phyloP scores from a whole-genome alignment of 2,888 invertebrate genomes.

The Tanaodytes sp. region DNA sequence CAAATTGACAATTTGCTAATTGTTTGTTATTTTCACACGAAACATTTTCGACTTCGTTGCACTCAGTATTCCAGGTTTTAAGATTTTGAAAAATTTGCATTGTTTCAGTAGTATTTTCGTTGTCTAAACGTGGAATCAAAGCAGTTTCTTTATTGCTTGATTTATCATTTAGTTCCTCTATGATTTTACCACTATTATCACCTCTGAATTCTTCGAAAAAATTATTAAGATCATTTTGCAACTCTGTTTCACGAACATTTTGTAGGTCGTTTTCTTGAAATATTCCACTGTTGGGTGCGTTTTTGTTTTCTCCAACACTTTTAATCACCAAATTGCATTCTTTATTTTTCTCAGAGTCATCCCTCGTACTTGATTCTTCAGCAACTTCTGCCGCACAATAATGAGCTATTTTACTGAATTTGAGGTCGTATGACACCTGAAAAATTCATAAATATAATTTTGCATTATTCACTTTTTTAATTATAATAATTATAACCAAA shows the following conservation, averaged over 20 bases:
- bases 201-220: slow-evolving; percentile 39
- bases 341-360: slow-evolving; percentile 1
- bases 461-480: too few relatives aligned
- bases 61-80: slow-evolving; percentile 49
- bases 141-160: slow-evolving; percentile 1
- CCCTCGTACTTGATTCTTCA: slow-evolving; percentile 52
- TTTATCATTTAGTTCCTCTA: not conserved
- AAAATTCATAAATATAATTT: too few relatives aligned
- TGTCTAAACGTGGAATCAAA: slow-evolving; percentile 40
- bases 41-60: slow-evolving; percentile 3
- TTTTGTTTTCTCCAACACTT: too few relatives aligned
- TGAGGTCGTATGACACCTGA: slow-evolving; percentile 58
- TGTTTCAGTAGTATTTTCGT: slow-evolving; percentile 48
- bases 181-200: slow-evolving; percentile 14
- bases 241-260: slow-evolving; percentile 14
- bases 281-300: slow-evolving; percentile 20
- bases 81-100: slow-evolving; percentile 56
- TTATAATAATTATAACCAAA: too few relatives aligned
- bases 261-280: slow-evolving; percentile 14
- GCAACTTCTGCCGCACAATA: slow-evolving; percentile 54
- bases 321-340: too few relatives aligned
- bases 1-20: not conserved
- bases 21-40: not conserved
- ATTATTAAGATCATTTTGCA: slow-evolving; percentile 53
- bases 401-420: slow-evolving; percentile 55